Percentiles rank a stretch among this genome's conserved stretches.
These are phyloP conservation scores for Priocnemis perturbator DNA, from an alignment of 2,888 invertebrate genomes.

Conservation along the genomic window DNA sequence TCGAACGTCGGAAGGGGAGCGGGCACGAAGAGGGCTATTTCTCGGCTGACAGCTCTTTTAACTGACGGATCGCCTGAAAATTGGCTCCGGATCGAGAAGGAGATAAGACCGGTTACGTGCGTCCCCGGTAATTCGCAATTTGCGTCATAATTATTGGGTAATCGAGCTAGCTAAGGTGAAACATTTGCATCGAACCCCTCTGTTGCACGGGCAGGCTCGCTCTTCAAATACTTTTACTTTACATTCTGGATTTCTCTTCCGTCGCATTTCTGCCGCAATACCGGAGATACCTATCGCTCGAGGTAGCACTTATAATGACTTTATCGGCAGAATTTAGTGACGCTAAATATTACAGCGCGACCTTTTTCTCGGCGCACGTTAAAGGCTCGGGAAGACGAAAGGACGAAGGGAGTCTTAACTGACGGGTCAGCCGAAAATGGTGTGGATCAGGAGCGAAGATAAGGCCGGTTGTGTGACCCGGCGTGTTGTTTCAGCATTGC, in stretches of 20 bases:
- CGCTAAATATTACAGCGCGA: background rate
- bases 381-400: background rate
- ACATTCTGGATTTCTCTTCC: too few relatives aligned
- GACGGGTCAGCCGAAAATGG: background rate
- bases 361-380: background rate
- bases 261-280: too few relatives aligned
- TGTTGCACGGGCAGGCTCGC: too few relatives aligned
- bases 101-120: too few relatives aligned
- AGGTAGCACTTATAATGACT: too few relatives aligned
- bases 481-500: conserved; percentile 4
- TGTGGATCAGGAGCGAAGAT: background rate
- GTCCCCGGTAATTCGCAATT: too few relatives aligned
- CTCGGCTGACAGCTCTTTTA: conserved; percentile 18
- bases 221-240: too few relatives aligned
- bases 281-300: too few relatives aligned
- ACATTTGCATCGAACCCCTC: too few relatives aligned
- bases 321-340: background rate
- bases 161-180: too few relatives aligned
- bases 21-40: conserved; percentile 16
- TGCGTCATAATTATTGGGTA: too few relatives aligned
- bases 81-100: too few relatives aligned
- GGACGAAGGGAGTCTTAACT: background rate
- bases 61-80: conserved; percentile 17
- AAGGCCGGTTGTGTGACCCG: conserved; percentile 5
- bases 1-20: conserved; percentile 37